These are phyloP conservation scores for Vollenhovia emeryi DNA, from an alignment of 1,140 invertebrate species.

Conservation along the genomic window DNA sequence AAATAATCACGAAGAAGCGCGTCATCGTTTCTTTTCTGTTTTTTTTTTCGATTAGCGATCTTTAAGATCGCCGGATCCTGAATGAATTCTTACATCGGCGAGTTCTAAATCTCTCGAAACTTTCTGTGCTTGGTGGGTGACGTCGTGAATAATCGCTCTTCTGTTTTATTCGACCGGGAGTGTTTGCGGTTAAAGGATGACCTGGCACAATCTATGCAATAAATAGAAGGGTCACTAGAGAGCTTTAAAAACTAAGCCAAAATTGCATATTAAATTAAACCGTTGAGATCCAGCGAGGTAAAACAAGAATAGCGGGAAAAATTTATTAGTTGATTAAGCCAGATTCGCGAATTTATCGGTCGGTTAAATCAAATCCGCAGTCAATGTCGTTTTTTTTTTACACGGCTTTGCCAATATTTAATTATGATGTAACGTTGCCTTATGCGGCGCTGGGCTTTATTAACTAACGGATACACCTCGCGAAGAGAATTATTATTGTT, in stretches of 20 bases:
- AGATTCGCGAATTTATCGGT: not conserved
- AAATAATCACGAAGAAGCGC: not conserved
- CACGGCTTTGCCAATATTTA: not conserved
- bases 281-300: not conserved
- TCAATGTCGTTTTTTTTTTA: not conserved
- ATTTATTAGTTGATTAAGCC: slow-evolving; percentile 24
- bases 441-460: not conserved
- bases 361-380: not conserved
- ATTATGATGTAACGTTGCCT: not conserved
- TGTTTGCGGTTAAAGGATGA: slow-evolving; percentile 27
- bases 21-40: too few species aligned
- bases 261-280: slow-evolving; percentile 50
- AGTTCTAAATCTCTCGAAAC: slow-evolving; percentile 21
- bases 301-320: not conserved
- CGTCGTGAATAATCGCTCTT: slow-evolving; percentile 32
- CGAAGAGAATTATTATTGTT: not conserved
- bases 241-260: slow-evolving; percentile 33
- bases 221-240: slow-evolving; percentile 33
- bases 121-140: slow-evolving; percentile 4
- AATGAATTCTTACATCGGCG: slow-evolving; percentile 15
- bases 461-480: not conserved
- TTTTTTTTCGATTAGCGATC: not conserved
- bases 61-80: not conserved
- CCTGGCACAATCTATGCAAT: slow-evolving; percentile 8
- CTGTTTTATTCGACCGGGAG: slow-evolving; percentile 31